Evolutionary conservation across 2,797 vertebrate species (phyloP).

Genomic region (Tarsius wallacei): DNA sequence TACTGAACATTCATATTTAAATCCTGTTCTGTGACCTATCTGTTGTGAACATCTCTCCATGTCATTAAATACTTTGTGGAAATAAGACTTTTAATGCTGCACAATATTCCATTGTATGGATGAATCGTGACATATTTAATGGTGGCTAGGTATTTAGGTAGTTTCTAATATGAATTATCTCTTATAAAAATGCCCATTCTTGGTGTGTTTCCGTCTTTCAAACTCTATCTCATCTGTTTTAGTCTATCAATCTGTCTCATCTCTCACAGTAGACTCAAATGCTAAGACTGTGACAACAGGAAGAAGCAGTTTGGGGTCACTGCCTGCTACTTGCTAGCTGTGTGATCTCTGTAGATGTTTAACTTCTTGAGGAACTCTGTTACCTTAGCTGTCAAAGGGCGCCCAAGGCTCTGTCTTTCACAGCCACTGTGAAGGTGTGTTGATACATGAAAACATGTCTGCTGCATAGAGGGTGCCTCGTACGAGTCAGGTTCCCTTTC

Average conservation of each 20-base stretch:
- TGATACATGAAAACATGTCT: not conserved
- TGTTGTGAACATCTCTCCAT: not conserved
- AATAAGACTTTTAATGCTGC: not conserved
- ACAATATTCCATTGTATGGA: not conserved
- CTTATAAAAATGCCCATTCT: not conserved
- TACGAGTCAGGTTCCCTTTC: not conserved
- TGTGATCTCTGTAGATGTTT: not conserved
- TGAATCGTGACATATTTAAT: not conserved
- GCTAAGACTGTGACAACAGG: not conserved
- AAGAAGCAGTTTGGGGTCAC: not conserved
- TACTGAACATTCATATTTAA: not conserved
- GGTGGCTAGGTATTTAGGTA: not conserved
- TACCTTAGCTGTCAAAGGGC: not conserved
- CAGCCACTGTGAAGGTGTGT: not conserved
- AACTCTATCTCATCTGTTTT: not conserved
- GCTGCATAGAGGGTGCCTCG: not conserved
- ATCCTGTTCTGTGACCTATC: not conserved
- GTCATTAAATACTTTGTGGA: not conserved
- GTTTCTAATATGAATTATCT: conserved; percentile 5
- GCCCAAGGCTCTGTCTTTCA: not conserved
- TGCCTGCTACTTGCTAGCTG: not conserved
- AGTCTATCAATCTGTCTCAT: not conserved
- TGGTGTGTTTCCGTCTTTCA: not conserved
- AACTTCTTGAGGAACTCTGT: not conserved
- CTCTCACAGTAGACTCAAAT: not conserved